phyloP scores from a whole-genome alignment of 2,888 invertebrate genomes.

The Drosophila peninsularis region DNA sequence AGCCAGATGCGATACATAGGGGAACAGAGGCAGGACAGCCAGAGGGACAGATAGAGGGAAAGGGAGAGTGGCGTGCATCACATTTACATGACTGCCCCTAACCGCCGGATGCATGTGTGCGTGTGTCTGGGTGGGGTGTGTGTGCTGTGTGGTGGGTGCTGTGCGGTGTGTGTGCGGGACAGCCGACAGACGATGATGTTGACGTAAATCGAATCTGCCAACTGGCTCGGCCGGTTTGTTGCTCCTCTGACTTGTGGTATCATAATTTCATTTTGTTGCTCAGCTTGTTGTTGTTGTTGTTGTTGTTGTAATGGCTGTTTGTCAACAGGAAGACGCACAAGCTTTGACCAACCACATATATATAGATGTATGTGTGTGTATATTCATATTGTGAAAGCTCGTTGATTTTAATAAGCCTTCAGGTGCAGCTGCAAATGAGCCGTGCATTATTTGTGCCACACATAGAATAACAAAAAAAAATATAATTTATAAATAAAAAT shows the following conservation, averaged over 20 bases:
- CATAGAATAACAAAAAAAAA: slow-evolving; percentile 22
- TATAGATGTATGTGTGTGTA: slow-evolving; percentile 1
- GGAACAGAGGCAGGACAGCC: not conserved
- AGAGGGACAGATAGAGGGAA: not conserved
- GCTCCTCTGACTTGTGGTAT: slow-evolving; percentile 62
- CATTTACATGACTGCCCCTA: slow-evolving; percentile 46
- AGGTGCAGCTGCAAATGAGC: slow-evolving; percentile 78
- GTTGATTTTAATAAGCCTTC: slow-evolving; percentile 73
- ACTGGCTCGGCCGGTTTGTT: slow-evolving; percentile 65
- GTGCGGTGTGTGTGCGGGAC: not conserved
- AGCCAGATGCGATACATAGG: slow-evolving; percentile 1
- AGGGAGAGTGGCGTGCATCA: slow-evolving; percentile 33
- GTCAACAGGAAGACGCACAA: slow-evolving; percentile 32
- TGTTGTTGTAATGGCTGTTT: slow-evolving; percentile 20
- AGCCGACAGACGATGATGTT: slow-evolving; percentile 50
- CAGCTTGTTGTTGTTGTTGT: slow-evolving; percentile 17
- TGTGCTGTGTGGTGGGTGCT: not conserved
- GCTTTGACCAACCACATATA: slow-evolving; percentile 4
- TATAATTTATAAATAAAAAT: not conserved
- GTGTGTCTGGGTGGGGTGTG: not conserved
- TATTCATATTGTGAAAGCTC: slow-evolving; percentile 20
- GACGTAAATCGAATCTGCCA: slow-evolving; percentile 78
- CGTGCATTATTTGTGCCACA: slow-evolving; percentile 70
- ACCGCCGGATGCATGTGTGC: slow-evolving; percentile 1
- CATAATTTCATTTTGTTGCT: slow-evolving; percentile 48